Conservation (phyloP, 2,797 vertebrate genomes). For the Pantherophis alleghaniensis region DNA sequence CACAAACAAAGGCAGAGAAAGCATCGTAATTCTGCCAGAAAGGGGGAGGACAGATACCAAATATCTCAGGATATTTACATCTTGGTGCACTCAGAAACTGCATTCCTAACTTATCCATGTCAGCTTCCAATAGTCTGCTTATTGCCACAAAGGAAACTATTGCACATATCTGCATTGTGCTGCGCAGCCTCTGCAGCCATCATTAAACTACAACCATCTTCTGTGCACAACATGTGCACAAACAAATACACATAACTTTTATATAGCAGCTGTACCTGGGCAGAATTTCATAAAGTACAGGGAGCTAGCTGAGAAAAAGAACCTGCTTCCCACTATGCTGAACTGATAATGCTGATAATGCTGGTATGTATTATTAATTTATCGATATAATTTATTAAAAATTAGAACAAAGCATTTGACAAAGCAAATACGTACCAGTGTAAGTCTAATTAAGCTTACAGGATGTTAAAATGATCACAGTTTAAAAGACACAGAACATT, state of each 20-base stretch:
- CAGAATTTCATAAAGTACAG: not conserved
- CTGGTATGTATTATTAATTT: not conserved
- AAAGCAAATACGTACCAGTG: not conserved
- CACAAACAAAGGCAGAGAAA: conserved; percentile 17
- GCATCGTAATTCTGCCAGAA: not conserved
- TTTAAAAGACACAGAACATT: not conserved
- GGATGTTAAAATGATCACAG: not conserved
- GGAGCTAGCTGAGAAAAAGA: not conserved
- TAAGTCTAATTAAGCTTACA: not conserved
- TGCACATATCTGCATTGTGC: not conserved
- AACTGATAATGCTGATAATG: not conserved
- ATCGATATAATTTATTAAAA: not conserved
- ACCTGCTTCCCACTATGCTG: not conserved
- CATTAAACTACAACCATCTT: not conserved
- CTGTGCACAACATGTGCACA: not conserved
- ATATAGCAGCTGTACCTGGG: not conserved
- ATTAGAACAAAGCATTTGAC: not conserved
- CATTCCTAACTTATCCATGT: not conserved
- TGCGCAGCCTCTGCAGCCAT: not conserved
- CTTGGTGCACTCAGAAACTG: not conserved
- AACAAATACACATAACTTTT: not conserved
- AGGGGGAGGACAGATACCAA: not conserved
- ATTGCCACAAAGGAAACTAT: not conserved
- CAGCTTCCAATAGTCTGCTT: not conserved
- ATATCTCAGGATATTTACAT: not conserved